Base-by-base conservation (phyloP, 2,113 vertebrate genomes). In the Halichoerus grypus region DNA sequence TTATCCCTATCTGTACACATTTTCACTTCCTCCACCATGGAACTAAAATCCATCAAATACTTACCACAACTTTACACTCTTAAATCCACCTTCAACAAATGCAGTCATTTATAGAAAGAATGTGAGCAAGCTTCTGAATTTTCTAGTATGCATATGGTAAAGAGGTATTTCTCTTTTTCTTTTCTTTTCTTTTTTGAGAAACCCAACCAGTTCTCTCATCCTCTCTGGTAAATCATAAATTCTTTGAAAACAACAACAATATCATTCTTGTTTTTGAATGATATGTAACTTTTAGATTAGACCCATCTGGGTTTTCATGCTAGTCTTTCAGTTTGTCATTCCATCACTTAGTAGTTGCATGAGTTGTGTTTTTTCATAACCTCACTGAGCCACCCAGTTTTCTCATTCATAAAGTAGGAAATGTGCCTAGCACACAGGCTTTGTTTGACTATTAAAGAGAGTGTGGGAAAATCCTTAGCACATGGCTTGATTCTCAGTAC, bases 51-150 rank as follows among this genome's bases (percentile, higher is more conserved):
- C 69, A 24, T 88, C 77, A 71, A 55, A 57, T 88, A 36, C 46
- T 89, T 28, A 67, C 42, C 22, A 71, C 15, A 49, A 39, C 18
- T 84, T 81, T 55, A 42, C 33, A 16, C 1, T 71, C 7, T 95
- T 36, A 86, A 82, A 71, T 42, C 24, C 42, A 67, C 81, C 63
- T 84, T 88, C 61, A 84, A 83, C 31, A 36, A 65, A 39, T 28
- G 26, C 19, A 24, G 61, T 65, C 59, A 67, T 84, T 92, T 92
- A n/a, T 84, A 89, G 84, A 81, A 89, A 89, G 72, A 89, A 94
- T 31, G 31, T 88, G 49, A 49, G 21, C 24, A 85, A 95, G 31
- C 26, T 71, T 63, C 72, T 63, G 69, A n/a, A 9, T 83, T 79
- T 96, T 71, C 57, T 69, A 80, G 72, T 49, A 51, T 15, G 4